Conservation (phyloP, 2,113 vertebrate species). For the Ranitomeya imitator region DNA sequence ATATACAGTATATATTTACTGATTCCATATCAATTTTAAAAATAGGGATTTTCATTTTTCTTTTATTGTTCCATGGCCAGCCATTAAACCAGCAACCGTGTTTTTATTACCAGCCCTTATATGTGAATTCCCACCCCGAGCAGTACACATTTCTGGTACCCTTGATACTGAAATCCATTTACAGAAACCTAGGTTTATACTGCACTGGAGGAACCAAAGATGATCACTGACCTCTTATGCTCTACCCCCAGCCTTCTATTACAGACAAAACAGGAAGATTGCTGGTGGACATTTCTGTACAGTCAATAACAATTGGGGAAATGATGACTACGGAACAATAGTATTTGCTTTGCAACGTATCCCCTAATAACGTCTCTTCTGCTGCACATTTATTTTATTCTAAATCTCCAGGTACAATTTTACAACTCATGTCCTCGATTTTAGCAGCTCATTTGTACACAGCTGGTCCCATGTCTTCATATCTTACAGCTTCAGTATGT, state of each 20-base stretch:
- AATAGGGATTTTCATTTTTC: not conserved
- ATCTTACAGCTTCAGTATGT: no score
- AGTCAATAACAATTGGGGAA: not conserved
- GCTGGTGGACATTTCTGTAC: not conserved
- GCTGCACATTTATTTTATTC: not conserved
- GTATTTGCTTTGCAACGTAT: not conserved
- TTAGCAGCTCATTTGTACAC: not conserved
- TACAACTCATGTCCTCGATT: not conserved
- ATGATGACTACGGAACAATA: not conserved
- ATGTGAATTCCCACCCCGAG: not conserved
- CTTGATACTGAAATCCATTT: not conserved
- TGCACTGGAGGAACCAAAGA: not conserved
- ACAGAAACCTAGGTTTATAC: not conserved
- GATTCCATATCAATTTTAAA: not conserved
- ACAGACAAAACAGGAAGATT: not conserved
- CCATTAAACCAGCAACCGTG: not conserved
- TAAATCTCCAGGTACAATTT: not conserved
- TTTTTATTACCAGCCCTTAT: not conserved
- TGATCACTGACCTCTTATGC: not conserved
- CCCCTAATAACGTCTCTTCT: not conserved
- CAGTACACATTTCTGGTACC: not conserved
- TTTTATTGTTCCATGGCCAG: not conserved
- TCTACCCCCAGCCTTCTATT: not conserved
- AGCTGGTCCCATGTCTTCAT: not conserved
- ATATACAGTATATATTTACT: not conserved